These are phyloP conservation scores for Anadara kagoshimensis DNA, from an alignment of 1,140 invertebrate genomes.

Conservation along the genomic window DNA sequence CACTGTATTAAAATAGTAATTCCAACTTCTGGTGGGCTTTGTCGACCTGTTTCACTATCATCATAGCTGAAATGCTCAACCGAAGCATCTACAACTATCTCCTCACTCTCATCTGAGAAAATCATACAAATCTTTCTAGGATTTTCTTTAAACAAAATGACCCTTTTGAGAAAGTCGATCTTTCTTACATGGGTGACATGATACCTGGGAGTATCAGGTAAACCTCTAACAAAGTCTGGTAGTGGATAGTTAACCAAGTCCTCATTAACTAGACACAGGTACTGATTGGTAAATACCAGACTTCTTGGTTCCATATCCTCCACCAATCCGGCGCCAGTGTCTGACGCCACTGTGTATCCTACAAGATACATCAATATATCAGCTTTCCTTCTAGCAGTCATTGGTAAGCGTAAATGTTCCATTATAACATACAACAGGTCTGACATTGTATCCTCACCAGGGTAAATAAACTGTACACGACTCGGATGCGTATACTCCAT, in stretches of 20 bases:
- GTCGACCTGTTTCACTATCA: constrained; percentile 38
- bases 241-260: constrained; percentile 70
- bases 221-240: constrained; percentile 68
- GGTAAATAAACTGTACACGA: constrained; percentile 68
- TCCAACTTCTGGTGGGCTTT: constrained; percentile 55
- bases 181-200: constrained; percentile 59
- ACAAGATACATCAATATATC: constrained; percentile 61
- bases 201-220: constrained; percentile 64
- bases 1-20: constrained; percentile 61
- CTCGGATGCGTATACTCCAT: constrained; percentile 66
- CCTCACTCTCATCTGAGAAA: constrained; percentile 68
- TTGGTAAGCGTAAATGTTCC: constrained; percentile 39
- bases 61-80: constrained; percentile 63
- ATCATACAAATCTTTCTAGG: constrained; percentile 55
- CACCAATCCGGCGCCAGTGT: constrained; percentile 21
- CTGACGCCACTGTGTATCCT: constrained; percentile 50
- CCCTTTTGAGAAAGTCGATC: constrained; percentile 62
- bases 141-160: constrained; percentile 48
- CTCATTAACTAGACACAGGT: constrained; percentile 63
- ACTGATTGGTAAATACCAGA: constrained; percentile 65
- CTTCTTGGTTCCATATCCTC: constrained; percentile 49
- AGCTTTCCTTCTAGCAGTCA: constrained; percentile 30
- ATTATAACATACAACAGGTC: constrained; percentile 67
- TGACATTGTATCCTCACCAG: constrained; percentile 66
- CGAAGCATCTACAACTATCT: constrained; percentile 63